Evolutionary conservation across 2,888 invertebrate species (phyloP).

Genomic region (Chymomyza fuscimana): DNA sequence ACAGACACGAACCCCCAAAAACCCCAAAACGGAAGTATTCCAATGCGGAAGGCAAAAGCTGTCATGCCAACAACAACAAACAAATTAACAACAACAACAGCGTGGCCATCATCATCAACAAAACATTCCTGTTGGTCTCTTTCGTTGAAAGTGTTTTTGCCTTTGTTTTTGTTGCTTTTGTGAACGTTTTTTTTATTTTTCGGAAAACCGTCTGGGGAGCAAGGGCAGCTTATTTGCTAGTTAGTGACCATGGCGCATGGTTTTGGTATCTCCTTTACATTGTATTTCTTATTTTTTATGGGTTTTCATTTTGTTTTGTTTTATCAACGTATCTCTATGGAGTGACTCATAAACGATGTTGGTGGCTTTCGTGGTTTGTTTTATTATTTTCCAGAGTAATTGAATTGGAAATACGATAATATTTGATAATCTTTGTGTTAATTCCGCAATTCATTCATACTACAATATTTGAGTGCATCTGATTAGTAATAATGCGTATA

Average conservation of each 20-base stretch:
- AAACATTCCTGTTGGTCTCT: conserved; percentile 12
- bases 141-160: conserved; percentile 54
- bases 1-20: not conserved
- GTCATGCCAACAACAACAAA: not conserved
- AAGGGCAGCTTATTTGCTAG: not conserved
- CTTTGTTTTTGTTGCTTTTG: conserved; percentile 23
- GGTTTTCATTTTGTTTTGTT: conserved; percentile 51
- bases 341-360: conserved; percentile 38
- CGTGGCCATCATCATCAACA: not conserved
- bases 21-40: not conserved
- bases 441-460: not conserved
- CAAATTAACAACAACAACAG: not conserved
- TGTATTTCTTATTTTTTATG: conserved; percentile 36
- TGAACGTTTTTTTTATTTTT: not conserved
- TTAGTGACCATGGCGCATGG: conserved; percentile 5
- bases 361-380: conserved; percentile 10
- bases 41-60: not conserved
- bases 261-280: conserved; percentile 14
- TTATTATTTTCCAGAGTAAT: not conserved
- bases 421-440: not conserved
- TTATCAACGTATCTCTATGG: conserved; percentile 18
- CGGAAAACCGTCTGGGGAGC: not conserved
- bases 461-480: not conserved
- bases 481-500: not conserved
- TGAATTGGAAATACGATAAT: not conserved